phyloP scores from a whole-genome alignment of 2,797 vertebrate species.

The Falco biarmicus region DNA sequence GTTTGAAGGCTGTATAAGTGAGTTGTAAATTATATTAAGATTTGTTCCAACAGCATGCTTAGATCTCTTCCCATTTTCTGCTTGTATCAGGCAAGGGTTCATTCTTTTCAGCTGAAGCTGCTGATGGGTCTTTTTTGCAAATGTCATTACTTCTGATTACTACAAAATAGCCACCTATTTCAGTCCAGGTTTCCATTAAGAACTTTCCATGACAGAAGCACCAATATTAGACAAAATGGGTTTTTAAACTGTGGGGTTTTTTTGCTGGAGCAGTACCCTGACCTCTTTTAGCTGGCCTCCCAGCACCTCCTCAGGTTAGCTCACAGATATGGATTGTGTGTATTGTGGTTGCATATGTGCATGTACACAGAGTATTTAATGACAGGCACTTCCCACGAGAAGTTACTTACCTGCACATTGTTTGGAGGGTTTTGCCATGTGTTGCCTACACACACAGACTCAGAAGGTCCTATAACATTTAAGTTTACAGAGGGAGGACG shows the following conservation, averaged over 20 bases:
- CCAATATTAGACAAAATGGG: not conserved
- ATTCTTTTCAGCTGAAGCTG: not conserved
- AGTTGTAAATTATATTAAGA: not conserved
- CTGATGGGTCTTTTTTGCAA: not conserved
- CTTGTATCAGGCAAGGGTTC: not conserved
- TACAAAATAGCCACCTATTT: not conserved
- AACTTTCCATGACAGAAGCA: not conserved
- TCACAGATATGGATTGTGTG: not conserved
- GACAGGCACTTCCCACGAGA: not conserved
- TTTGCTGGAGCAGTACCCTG: not conserved
- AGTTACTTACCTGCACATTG: not conserved
- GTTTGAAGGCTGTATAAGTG: not conserved
- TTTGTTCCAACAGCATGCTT: not conserved
- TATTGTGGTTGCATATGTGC: not conserved
- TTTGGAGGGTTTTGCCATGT: not conserved
- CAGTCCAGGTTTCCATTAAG: not conserved
- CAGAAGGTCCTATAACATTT: not conserved
- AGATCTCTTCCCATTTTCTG: not conserved
- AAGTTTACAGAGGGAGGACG: not conserved
- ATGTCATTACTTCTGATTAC: not conserved
- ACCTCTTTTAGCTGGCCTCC: not conserved
- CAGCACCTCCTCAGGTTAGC: not conserved
- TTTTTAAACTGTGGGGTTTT: accelerated
- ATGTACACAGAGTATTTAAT: accelerated
- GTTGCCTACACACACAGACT: not conserved